phyloP scores from a whole-genome alignment of 1,140 invertebrate species.

The Drosophila equinoxialis region DNA sequence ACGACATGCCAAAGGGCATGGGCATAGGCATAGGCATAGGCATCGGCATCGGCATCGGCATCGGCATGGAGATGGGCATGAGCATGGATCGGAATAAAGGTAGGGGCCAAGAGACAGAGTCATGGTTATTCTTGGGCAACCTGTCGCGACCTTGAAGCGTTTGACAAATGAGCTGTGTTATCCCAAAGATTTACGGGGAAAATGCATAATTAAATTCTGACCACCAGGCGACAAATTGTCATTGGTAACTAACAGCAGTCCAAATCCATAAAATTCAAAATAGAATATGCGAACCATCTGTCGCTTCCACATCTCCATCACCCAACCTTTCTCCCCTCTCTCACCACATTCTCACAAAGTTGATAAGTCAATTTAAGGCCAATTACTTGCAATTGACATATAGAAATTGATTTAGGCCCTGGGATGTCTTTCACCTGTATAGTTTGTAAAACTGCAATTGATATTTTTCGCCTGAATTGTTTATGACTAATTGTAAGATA shows the following conservation, averaged over 20 bases:
- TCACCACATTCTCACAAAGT: neutral
- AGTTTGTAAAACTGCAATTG: conserved; percentile 20
- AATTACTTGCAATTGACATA: conserved; percentile 44
- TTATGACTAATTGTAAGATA: neutral
- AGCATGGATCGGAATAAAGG: too few species aligned
- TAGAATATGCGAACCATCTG: neutral
- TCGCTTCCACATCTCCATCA: neutral
- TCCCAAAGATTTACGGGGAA: conserved; percentile 60
- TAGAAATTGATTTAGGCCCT: conserved; percentile 28
- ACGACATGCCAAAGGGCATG: neutral
- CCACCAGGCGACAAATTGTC: conserved; percentile 42
- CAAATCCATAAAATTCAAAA: conserved; percentile 2
- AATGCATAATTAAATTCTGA: conserved; percentile 63
- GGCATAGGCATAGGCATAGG: neutral
- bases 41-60: neutral
- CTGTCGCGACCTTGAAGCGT: conserved; percentile 60
- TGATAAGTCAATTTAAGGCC: conserved; percentile 30
- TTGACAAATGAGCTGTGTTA: conserved; percentile 63
- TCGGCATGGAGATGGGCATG: neutral
- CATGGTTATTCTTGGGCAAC: conserved; percentile 41
- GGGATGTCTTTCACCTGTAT: neutral
- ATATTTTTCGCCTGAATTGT: conserved; percentile 18
- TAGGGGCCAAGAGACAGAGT: neutral
- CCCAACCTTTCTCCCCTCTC: neutral
- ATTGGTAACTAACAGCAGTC: conserved; percentile 18